These are phyloP conservation scores for Apodemia duryi DNA, from an alignment of 2,888 invertebrate species.

Conservation along the genomic window DNA sequence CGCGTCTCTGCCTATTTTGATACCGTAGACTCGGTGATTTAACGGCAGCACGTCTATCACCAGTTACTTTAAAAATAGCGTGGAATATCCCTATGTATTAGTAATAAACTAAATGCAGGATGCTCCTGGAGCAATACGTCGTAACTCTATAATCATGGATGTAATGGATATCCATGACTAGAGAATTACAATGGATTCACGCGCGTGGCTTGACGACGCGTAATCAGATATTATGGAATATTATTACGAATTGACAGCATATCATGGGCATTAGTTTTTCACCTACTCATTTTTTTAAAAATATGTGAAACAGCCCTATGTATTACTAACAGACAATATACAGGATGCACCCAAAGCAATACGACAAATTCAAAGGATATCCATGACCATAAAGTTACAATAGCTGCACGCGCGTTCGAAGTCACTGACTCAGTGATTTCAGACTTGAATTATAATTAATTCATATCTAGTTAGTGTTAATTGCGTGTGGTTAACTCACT, in stretches of 20 bases:
- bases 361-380: slow-evolving; percentile 18
- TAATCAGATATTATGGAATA: too few species aligned
- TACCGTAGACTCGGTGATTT: too few species aligned
- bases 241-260: too few species aligned
- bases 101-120: neutral
- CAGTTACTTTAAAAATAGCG: too few species aligned
- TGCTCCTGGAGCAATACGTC: slow-evolving; percentile 10
- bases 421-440: neutral
- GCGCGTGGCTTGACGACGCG: too few species aligned
- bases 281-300: too few species aligned
- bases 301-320: neutral
- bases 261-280: too few species aligned
- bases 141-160: too few species aligned
- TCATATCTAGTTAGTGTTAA: slow-evolving; percentile 5
- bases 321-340: slow-evolving; percentile 4
- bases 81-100: neutral
- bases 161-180: too few species aligned
- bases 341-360: slow-evolving; percentile 13
- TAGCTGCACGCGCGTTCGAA: neutral
- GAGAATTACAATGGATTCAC: too few species aligned
- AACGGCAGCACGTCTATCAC: too few species aligned
- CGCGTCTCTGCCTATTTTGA: too few species aligned
- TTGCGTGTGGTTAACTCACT: neutral
- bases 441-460: slow-evolving; percentile 6
- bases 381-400: slow-evolving; percentile 24